Conservation (phyloP, 1,140 invertebrate genomes). For the Drosophila mojavensis region DNA sequence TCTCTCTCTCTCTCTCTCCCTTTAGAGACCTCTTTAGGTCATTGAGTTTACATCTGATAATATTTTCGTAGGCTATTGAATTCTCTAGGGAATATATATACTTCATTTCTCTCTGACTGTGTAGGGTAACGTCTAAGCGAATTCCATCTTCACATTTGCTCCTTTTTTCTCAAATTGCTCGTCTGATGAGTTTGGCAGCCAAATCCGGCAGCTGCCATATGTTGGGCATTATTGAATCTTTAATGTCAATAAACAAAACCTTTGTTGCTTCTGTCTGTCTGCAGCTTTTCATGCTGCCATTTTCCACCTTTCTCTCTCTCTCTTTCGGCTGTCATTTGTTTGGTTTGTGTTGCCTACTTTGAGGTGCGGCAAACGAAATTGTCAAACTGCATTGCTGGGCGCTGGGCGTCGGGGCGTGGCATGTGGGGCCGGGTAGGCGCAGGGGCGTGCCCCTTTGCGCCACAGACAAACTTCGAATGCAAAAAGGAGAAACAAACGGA, state of each 20-base stretch:
- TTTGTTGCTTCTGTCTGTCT: constrained; percentile 25
- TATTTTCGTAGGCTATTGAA: too few species aligned
- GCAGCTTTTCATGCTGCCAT: background rate
- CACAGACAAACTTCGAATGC: constrained; percentile 43
- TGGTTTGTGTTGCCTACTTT: too few species aligned
- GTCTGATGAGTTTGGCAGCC: constrained; percentile 60
- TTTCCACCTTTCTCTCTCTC: background rate
- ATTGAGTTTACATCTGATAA: too few species aligned
- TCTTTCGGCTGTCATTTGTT: background rate
- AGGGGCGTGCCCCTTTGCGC: constrained; percentile 31
- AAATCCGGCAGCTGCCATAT: constrained; percentile 63
- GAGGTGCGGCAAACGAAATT: constrained; percentile 59
- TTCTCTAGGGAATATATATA: too few species aligned
- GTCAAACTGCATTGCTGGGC: constrained; percentile 58
- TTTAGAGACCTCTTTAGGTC: too few species aligned
- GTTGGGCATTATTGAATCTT: constrained; percentile 71
- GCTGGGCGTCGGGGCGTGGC: background rate
- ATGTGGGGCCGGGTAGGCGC: background rate
- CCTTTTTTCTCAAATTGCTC: background rate
- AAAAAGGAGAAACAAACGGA: constrained; percentile 4
- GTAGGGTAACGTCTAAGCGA: background rate
- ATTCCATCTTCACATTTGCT: background rate
- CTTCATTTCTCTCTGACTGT: background rate
- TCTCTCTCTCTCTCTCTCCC: too few species aligned
- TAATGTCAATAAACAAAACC: constrained; percentile 72